Percentiles rank a stretch among this genome's conserved stretches.
Evolutionary conservation across 2,113 vertebrate genomes (phyloP).

Genomic region (Oostethus manadensis): DNA sequence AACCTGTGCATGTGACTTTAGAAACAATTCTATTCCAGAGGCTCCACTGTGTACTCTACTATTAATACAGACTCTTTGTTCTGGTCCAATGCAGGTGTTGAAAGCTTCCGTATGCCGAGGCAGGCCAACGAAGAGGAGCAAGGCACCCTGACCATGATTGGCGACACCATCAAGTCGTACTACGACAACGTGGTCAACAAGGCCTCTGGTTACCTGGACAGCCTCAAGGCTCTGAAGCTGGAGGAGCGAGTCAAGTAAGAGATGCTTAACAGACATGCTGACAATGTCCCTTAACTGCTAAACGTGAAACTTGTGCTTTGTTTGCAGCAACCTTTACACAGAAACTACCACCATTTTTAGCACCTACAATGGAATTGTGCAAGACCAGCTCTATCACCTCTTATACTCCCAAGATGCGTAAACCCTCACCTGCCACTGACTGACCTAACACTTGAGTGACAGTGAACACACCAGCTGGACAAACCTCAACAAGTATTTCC

Average conservation of each 20-base stretch:
- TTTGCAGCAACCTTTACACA: slow-evolving; percentile 54
- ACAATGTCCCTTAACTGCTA: too few species aligned
- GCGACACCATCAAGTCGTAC: slow-evolving; percentile 44
- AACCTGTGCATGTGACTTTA: too few species aligned
- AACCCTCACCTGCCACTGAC: not conserved
- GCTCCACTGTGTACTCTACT: not conserved
- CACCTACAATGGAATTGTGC: slow-evolving; percentile 58
- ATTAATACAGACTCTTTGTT: not conserved
- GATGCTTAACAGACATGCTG: too few species aligned
- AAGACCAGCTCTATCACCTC: slow-evolving; percentile 66
- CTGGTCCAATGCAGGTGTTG: slow-evolving; percentile 40
- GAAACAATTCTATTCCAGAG: too few species aligned
- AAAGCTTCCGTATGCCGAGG: slow-evolving; percentile 65
- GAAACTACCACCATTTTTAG: slow-evolving; percentile 46
- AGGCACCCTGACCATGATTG: slow-evolving; percentile 38
- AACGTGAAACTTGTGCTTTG: slow-evolving; percentile 9
- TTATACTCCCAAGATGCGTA: slow-evolving; percentile 25
- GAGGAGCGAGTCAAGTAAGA: slow-evolving; percentile 67
- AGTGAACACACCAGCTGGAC: not conserved
- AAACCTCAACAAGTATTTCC: slow-evolving; percentile 33
- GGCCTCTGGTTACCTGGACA: slow-evolving; percentile 46
- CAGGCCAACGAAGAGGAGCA: slow-evolving; percentile 30
- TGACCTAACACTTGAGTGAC: not conserved
- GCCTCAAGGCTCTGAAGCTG: slow-evolving; percentile 56
- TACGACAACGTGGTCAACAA: slow-evolving; percentile 33